Evolutionary conservation across 2,113 vertebrate species (phyloP).

Genomic region (Callocephalon fimbriatum): DNA sequence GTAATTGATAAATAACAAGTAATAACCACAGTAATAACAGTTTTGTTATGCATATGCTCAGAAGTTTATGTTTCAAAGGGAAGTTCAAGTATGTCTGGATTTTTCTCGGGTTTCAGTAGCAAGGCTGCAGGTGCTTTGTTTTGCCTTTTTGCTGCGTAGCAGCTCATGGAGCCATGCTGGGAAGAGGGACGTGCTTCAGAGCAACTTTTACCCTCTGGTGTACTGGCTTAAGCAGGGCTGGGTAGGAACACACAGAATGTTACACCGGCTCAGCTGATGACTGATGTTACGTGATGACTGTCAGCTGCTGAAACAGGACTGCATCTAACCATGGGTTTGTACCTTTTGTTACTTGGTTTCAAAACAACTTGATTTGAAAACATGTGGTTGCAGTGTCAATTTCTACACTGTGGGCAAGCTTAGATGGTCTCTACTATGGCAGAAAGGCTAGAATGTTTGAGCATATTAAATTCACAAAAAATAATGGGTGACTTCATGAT

Average conservation of each 20-base stretch:
- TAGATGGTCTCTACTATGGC: background rate
- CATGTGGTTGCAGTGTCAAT: background rate
- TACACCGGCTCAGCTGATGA: rapidly evolving
- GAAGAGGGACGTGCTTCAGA: background rate
- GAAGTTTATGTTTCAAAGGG: background rate
- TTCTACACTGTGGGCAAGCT: background rate
- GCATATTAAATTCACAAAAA: background rate
- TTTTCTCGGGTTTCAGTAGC: background rate
- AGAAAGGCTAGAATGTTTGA: background rate
- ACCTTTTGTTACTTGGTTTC: background rate
- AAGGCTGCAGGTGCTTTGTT: background rate
- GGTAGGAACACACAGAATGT: background rate
- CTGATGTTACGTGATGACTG: background rate
- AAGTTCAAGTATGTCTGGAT: background rate
- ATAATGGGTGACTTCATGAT: background rate
- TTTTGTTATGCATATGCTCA: background rate
- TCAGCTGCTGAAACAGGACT: background rate
- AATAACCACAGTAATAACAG: background rate
- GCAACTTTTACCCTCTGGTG: background rate
- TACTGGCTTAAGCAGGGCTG: background rate
- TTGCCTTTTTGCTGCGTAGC: background rate
- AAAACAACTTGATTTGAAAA: background rate
- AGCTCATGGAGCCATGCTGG: rapidly evolving
- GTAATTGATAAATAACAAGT: slow-evolving; percentile 45
- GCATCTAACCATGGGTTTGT: background rate